phyloP scores from a whole-genome alignment of 2,888 invertebrate species.

The Corythucha ciliata region DNA sequence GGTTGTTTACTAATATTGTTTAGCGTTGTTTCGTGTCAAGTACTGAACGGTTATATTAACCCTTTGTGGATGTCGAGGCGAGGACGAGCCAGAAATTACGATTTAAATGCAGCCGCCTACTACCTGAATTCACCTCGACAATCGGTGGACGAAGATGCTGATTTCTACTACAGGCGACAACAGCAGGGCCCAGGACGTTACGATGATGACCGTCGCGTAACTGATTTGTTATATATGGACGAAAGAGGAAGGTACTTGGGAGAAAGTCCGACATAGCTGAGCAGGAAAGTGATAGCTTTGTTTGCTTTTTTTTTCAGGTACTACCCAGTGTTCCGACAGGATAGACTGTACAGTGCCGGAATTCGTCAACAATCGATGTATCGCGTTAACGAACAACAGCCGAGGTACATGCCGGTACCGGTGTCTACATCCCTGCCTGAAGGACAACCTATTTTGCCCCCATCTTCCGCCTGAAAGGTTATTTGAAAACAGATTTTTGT shows the following conservation, averaged over 20 bases:
- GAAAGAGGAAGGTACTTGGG: constrained; percentile 19
- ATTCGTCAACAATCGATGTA: constrained; percentile 8
- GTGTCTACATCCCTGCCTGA: too few relatives aligned
- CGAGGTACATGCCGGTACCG: too few relatives aligned
- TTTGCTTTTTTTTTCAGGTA: constrained; percentile 9
- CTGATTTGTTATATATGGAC: constrained; percentile 16
- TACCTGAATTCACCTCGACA: background rate
- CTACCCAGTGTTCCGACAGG: constrained; percentile 13
- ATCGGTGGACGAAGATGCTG: background rate
- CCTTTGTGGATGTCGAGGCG: constrained; percentile 17
- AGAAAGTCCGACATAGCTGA: too few relatives aligned
- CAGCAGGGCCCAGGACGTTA: background rate
- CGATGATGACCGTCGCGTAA: background rate
- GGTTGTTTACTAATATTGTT: constrained; percentile 48
- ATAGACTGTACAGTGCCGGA: constrained; percentile 8
- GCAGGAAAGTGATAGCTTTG: too few relatives aligned
- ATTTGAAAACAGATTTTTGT: too few relatives aligned
- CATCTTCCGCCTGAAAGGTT: too few relatives aligned
- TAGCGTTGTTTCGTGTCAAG: constrained; percentile 4
- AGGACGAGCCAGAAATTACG: background rate
- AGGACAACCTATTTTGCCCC: too few relatives aligned
- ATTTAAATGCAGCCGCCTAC: background rate
- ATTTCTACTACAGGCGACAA: background rate
- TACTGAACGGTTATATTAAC: constrained; percentile 24
- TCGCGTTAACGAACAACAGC: constrained; percentile 8